These are phyloP conservation scores for Lydus trimaculatus DNA, from an alignment of 2,888 invertebrate species.

Conservation along the genomic window DNA sequence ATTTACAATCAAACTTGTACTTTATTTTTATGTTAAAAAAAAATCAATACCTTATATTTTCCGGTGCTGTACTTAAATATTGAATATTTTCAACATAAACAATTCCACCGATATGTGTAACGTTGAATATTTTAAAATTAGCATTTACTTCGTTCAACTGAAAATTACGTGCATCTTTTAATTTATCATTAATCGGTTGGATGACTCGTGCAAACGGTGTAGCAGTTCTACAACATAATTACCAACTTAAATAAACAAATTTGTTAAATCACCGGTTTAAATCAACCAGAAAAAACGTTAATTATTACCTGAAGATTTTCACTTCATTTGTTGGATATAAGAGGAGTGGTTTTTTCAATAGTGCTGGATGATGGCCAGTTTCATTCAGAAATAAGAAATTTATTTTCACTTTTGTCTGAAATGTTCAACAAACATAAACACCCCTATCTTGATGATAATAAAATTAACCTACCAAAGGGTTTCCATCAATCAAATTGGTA, in stretches of 20 bases:
- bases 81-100: slow-evolving; percentile 64
- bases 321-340: slow-evolving; percentile 40
- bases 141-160: not conserved
- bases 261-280: too few relatives aligned
- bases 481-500: slow-evolving; percentile 55
- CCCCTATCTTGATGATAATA: not conserved
- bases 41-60: slow-evolving; percentile 55
- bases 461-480: slow-evolving; percentile 42
- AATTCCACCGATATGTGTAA: slow-evolving; percentile 66
- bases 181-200: slow-evolving; percentile 56
- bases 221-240: slow-evolving; percentile 56
- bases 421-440: slow-evolving; percentile 14
- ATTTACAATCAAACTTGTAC: not conserved
- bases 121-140: slow-evolving; percentile 59
- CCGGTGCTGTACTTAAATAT: slow-evolving; percentile 57
- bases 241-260: not conserved
- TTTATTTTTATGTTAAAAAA: not conserved
- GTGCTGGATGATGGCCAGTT: slow-evolving; percentile 31
- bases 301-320: slow-evolving; percentile 48
- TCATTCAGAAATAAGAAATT: slow-evolving; percentile 36
- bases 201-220: slow-evolving; percentile 60
- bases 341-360: slow-evolving; percentile 24
- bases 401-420: slow-evolving; percentile 43
- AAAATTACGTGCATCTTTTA: slow-evolving; percentile 38
- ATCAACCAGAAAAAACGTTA: too few relatives aligned